These are phyloP conservation scores for Chelmon rostratus DNA, from an alignment of 2,797 vertebrate genomes.

Conservation along the genomic window DNA sequence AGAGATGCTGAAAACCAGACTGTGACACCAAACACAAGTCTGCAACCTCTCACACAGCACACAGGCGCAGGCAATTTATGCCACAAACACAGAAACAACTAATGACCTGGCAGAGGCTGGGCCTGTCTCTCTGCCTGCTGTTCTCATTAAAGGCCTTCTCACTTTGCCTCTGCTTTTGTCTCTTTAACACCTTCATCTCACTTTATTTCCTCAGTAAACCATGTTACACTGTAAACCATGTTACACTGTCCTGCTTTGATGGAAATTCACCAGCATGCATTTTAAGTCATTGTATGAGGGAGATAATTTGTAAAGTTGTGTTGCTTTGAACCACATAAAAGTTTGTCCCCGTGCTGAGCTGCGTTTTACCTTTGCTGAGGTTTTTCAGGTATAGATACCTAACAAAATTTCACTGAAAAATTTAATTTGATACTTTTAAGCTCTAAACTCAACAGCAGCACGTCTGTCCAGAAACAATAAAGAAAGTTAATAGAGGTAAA, in stretches of 20 bases:
- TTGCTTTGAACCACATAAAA: background rate
- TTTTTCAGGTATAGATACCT: background rate
- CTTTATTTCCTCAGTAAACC: constrained; percentile 3
- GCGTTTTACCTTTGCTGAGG: background rate
- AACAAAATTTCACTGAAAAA: background rate
- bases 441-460: background rate
- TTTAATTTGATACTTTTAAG: background rate
- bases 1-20: constrained; percentile 43
- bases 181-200: constrained; percentile 17
- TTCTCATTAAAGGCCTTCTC: constrained; percentile 52
- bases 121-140: constrained; percentile 18
- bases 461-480: background rate
- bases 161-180: constrained; percentile 11
- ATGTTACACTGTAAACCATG: background rate
- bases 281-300: background rate
- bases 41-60: constrained; percentile 25
- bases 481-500: too few relatives aligned
- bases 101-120: constrained; percentile 38
- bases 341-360: background rate
- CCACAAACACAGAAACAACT: constrained; percentile 38
- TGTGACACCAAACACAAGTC: constrained; percentile 39
- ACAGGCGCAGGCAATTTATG: constrained; percentile 18
- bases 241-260: background rate
- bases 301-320: background rate
- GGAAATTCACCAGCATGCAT: background rate